phyloP scores from a whole-genome alignment of 2,888 invertebrate species.

The Dioctria linearis region DNA sequence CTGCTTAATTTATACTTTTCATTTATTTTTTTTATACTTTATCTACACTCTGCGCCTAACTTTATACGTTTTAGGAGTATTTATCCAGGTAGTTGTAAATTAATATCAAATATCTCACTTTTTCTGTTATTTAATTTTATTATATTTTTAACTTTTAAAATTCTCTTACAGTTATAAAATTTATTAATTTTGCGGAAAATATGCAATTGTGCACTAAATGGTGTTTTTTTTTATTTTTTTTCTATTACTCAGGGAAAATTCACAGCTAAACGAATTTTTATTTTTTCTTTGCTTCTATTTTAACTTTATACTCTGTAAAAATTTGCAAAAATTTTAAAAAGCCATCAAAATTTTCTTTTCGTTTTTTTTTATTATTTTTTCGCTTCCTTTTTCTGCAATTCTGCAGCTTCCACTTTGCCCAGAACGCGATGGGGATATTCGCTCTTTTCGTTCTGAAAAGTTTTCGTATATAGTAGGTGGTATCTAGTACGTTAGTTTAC shows the following conservation, averaged over 20 bases:
- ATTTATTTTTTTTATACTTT: constrained; percentile 2
- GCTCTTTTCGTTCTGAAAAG: background rate
- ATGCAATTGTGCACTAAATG: constrained; percentile 48
- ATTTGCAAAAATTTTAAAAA: constrained; percentile 20
- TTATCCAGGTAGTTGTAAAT: constrained; percentile 48
- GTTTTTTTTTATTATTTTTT: background rate
- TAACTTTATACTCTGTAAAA: constrained; percentile 2
- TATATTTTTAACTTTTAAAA: constrained; percentile 27
- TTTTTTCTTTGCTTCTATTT: background rate
- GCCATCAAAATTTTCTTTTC: constrained; percentile 19
- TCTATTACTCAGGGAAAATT: constrained; percentile 4
- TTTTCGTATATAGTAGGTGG: background rate
- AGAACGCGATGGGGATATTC: background rate
- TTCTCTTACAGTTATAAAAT: constrained; percentile 31
- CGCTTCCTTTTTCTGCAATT: constrained; percentile 2
- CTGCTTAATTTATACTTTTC: background rate
- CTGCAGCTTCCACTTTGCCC: constrained; percentile 8
- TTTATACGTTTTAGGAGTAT: constrained; percentile 25
- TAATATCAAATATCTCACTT: constrained; percentile 50
- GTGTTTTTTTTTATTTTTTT: constrained; percentile 7
- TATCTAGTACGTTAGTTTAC: background rate
- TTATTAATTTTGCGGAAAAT: background rate
- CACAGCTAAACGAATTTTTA: constrained; percentile 22
- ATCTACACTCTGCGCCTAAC: constrained; percentile 32
- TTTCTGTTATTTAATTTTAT: background rate